Base-by-base conservation (phyloP, 2,797 vertebrate species). In the Gymnodraco acuticeps region DNA sequence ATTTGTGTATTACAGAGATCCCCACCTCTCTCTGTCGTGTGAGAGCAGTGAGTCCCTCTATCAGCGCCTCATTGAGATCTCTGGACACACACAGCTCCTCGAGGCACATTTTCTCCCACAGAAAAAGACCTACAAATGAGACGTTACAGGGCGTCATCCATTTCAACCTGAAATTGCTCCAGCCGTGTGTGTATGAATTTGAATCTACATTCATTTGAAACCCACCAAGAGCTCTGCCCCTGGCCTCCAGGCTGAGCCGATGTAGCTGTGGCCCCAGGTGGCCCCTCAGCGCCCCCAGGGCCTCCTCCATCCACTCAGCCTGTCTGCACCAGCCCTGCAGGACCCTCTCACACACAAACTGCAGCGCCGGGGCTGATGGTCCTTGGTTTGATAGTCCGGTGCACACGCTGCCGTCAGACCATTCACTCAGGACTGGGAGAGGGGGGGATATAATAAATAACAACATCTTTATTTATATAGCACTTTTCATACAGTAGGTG, bases 341-440 rank as follows among this genome's bases (percentile, higher is more conserved):
- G 3, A 92, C 92, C 2, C 55, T 38, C 62, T 95, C 93, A 11
- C 59, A 87, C 75, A 97, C 84, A 58, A 96, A 97, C 38, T 77
- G 55, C 45, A 87, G 84, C 0, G 90, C 90, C 0, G 95, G 96
- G 10, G 52, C 12, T 0, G 80, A 51, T 0, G 69, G 53, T 1
- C 38, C 60, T 46, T 58, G 73, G 13, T 70, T 10, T 1, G 16
- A 38, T 3, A 65, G n/a, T 1, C 51, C 41, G 15, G 47, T 6
- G 5, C 23, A 11, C 23, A 64, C 55, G 0, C 59, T 78, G 52
- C 68, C 58, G 10, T 93, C 90, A 5, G 94, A 92, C 97, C 97
- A 98, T 67, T 96, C 95, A 46, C 96, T 89, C 38, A 97, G 82
- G 84, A 97, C 97, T 97, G 80, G 73, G 43, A 70, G 9, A 8